Percentiles rank a stretch among this genome's conserved stretches.
Conservation (phyloP, 2,888 invertebrate species). For the Elmis aenea region DNA sequence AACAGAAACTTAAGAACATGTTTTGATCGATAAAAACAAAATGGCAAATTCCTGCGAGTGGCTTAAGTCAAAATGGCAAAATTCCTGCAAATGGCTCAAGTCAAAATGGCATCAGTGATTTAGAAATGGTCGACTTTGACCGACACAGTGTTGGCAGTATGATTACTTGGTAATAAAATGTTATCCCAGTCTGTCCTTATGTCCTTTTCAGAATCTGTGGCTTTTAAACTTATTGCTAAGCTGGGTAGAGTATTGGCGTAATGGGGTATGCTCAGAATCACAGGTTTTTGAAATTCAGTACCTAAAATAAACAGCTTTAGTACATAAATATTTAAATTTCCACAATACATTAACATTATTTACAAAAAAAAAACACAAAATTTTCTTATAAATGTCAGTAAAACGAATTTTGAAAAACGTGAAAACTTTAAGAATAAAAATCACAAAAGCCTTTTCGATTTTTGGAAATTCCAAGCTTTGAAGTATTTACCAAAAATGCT, state of each 20-base stretch:
- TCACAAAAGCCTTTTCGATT: slow-evolving; percentile 77
- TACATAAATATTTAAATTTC: background rate
- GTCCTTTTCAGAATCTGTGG: slow-evolving; percentile 77
- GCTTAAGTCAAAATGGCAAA: no score
- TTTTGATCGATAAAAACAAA: no score
- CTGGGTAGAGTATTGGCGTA: slow-evolving; percentile 74
- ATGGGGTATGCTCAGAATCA: slow-evolving; percentile 87
- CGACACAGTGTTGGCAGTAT: slow-evolving; percentile 80
- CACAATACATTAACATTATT: background rate
- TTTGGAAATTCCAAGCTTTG: no score
- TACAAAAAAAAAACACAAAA: background rate
- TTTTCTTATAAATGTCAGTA: slow-evolving; percentile 1
- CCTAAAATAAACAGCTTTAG: slow-evolving; percentile 41
- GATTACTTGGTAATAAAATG: slow-evolving; percentile 75
- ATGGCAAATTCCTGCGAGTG: no score
- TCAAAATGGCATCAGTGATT: no score
- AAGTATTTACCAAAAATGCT: no score
- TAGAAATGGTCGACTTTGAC: slow-evolving; percentile 90
- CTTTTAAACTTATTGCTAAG: slow-evolving; percentile 70
- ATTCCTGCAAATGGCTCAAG: no score
- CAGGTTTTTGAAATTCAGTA: slow-evolving; percentile 80
- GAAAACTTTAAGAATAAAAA: no score
- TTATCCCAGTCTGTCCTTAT: slow-evolving; percentile 82
- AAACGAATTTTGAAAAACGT: slow-evolving; percentile 1
- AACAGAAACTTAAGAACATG: no score